A percentile compares a stretch with the other conserved stretches of the same genome.
Conservation (phyloP, 2,888 invertebrate genomes). For the Rhagonycha lutea region DNA sequence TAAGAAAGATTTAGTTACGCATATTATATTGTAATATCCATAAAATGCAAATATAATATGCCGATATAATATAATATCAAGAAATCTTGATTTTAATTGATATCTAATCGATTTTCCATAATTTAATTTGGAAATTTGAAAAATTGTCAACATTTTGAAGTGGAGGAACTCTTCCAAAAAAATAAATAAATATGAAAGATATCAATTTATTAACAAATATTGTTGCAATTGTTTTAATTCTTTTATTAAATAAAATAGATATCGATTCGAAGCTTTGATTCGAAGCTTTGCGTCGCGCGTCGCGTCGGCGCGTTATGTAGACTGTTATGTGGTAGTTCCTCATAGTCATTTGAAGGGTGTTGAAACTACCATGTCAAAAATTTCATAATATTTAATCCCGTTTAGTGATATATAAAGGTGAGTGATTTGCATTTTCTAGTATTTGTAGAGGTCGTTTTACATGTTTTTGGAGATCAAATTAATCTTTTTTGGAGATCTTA, state of each 20-base stretch:
- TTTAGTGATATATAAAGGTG: not conserved
- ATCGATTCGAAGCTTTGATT: too few relatives aligned
- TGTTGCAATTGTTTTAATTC: not conserved
- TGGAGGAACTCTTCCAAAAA: too few relatives aligned
- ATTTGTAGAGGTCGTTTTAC: not conserved
- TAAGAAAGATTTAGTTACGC: too few relatives aligned
- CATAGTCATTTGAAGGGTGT: slow-evolving; percentile 15
- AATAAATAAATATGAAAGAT: too few relatives aligned
- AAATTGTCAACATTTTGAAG: too few relatives aligned
- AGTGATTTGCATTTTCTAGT: not conserved
- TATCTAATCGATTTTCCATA: too few relatives aligned
- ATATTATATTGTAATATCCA: too few relatives aligned
- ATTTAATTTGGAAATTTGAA: too few relatives aligned
- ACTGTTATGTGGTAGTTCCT: slow-evolving; percentile 16
- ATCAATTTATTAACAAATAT: not conserved
- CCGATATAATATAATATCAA: too few relatives aligned
- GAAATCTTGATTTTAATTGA: too few relatives aligned
- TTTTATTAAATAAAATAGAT: slow-evolving; percentile 18
- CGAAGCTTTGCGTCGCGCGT: slow-evolving; percentile 17
- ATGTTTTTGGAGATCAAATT: not conserved
- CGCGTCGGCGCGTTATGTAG: slow-evolving; percentile 26
- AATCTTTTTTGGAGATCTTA: not conserved
- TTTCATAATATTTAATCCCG: not conserved
- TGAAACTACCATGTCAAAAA: not conserved
- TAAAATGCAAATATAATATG: too few relatives aligned